Conservation (phyloP, 2,113 vertebrate species). For the Saguinus imperator region DNA sequence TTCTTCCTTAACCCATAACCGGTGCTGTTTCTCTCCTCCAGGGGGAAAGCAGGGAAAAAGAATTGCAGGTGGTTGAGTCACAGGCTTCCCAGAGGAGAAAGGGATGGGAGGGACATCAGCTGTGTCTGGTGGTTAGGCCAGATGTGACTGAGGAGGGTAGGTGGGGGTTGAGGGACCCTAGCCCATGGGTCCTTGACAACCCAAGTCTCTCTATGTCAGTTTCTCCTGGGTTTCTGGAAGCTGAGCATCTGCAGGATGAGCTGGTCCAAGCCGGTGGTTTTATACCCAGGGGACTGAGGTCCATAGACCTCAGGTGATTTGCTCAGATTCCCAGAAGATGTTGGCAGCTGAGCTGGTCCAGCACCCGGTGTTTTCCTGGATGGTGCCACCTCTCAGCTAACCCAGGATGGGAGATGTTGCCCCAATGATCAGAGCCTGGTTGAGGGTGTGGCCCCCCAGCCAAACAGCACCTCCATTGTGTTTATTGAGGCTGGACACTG, state of each 20-base stretch:
- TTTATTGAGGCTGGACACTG: neutral
- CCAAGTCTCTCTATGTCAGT: neutral
- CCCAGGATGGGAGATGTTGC: neutral
- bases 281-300: neutral
- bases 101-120: neutral
- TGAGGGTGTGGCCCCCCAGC: neutral
- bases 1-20: neutral
- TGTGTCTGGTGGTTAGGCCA: neutral
- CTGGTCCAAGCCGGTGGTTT: neutral
- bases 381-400: too few relatives aligned
- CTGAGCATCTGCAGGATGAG: neutral
- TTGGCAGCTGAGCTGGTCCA: neutral
- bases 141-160: neutral
- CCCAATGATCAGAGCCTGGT: neutral
- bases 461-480: accelerated
- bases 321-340: neutral
- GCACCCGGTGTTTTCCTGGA: neutral
- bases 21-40: neutral
- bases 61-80: neutral
- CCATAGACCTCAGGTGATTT: neutral
- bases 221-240: neutral
- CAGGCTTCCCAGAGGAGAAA: neutral
- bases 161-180: neutral
- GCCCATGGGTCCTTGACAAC: neutral
- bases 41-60: neutral